phyloP scores from a whole-genome alignment of 2,797 vertebrate genomes.

The Propithecus deckenii region DNA sequence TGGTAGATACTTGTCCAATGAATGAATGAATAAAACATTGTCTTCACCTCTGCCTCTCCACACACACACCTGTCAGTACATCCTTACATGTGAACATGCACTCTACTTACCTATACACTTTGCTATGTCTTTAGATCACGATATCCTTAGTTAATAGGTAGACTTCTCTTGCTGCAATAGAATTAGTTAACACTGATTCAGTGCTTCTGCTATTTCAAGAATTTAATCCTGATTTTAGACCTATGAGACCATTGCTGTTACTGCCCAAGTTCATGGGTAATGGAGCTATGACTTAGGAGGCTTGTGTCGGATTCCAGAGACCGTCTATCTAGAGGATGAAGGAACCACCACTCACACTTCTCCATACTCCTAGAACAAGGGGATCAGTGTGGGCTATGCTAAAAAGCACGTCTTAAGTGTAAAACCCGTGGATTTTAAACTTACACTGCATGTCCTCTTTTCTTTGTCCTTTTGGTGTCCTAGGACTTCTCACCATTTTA shows the following conservation, averaged over 20 bases:
- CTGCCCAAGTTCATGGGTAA: neutral
- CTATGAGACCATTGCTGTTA: too few relatives aligned
- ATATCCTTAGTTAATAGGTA: neutral
- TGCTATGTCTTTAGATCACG: neutral
- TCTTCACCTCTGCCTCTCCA: neutral
- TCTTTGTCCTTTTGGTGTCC: neutral
- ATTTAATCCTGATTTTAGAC: neutral
- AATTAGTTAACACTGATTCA: neutral
- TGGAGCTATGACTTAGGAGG: neutral
- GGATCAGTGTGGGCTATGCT: neutral
- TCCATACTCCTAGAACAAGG: neutral
- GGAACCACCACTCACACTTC: neutral
- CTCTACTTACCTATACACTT: neutral
- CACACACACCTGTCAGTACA: rapidly evolving
- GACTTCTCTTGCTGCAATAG: neutral
- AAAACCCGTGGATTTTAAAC: neutral
- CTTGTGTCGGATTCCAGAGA: neutral
- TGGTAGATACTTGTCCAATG: neutral
- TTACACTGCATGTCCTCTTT: neutral
- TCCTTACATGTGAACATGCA: neutral
- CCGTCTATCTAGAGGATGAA: neutral
- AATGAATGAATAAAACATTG: neutral
- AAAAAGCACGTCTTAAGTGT: neutral
- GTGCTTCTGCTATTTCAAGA: neutral
- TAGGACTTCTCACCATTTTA: neutral